Evolutionary conservation across 2,113 vertebrate species (phyloP).

Genomic region (Xiphophorus hellerii): DNA sequence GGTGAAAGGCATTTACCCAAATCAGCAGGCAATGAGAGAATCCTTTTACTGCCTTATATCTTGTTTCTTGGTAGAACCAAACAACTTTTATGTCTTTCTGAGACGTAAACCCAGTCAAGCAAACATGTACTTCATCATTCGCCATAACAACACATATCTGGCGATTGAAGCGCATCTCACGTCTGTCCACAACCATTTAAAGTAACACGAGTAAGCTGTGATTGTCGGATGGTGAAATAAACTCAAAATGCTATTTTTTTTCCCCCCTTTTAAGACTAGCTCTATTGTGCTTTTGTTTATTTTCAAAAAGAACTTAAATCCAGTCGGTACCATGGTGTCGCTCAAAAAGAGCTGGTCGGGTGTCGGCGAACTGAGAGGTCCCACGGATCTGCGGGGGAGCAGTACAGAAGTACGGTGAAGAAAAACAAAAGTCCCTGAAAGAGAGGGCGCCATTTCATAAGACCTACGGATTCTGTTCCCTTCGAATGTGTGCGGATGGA

Average conservation of each 20-base stretch:
- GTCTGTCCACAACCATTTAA: constrained; percentile 25
- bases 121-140: constrained; percentile 41
- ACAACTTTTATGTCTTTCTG: constrained; percentile 22
- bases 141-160: constrained; percentile 34
- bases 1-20: constrained; percentile 31
- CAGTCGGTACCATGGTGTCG: constrained; percentile 27
- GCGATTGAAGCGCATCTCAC: constrained; percentile 29
- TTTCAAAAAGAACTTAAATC: constrained; percentile 55
- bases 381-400: constrained; percentile 23
- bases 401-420: constrained; percentile 28
- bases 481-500: constrained; percentile 39
- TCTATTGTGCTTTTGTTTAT: constrained; percentile 53
- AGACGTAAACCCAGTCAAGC: constrained; percentile 36
- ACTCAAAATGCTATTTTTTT: constrained; percentile 34
- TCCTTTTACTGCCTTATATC: constrained; percentile 35
- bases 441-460: constrained; percentile 49
- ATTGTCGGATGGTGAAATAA: constrained; percentile 46
- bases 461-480: constrained; percentile 39
- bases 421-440: constrained; percentile 61
- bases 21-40: constrained; percentile 54
- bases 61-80: constrained; percentile 1
- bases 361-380: constrained; percentile 35
- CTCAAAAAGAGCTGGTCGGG: constrained; percentile 51
- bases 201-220: constrained; percentile 37
- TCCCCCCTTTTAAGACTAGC: constrained; percentile 44